A percentile compares a stretch with the other conserved stretches of the same genome.
phyloP scores from a whole-genome alignment of 2,888 invertebrate genomes.

The Rugalucina vietnamica region DNA sequence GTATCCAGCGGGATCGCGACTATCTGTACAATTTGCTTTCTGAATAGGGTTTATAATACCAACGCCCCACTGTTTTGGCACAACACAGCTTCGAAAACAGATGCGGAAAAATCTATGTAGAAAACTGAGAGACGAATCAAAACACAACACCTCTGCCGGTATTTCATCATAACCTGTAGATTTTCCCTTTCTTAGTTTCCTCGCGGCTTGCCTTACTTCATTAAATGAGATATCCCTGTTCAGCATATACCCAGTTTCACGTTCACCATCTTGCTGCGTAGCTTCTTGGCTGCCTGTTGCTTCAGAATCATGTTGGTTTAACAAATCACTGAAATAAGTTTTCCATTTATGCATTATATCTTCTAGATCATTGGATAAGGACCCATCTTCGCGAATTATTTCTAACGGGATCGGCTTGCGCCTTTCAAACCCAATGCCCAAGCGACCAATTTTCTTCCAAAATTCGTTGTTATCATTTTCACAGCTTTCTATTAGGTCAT shows the following conservation, averaged over 20 bases:
- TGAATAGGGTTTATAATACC: too few species aligned
- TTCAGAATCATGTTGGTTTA: background rate
- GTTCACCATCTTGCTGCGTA: background rate
- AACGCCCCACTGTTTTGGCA: too few species aligned
- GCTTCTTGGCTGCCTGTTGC: background rate
- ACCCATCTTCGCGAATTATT: background rate
- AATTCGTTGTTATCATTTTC: background rate
- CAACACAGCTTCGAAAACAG: too few species aligned
- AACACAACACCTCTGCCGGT: too few species aligned
- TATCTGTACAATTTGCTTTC: background rate
- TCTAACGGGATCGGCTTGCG: background rate
- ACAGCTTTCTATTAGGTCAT: background rate
- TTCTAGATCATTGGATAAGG: background rate
- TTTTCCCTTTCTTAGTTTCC: background rate
- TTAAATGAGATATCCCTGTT: background rate
- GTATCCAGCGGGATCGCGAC: background rate
- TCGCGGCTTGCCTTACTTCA: background rate
- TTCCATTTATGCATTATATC: background rate
- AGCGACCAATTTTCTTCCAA: conserved; percentile 2
- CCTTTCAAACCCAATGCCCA: conserved; percentile 2
- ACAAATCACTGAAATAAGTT: background rate
- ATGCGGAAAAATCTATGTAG: too few species aligned
- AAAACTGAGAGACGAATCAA: too few species aligned
- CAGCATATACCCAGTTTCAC: background rate
- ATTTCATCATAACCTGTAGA: background rate